phyloP scores from a whole-genome alignment of 2,797 vertebrate genomes.

The Perodicticus potto region DNA sequence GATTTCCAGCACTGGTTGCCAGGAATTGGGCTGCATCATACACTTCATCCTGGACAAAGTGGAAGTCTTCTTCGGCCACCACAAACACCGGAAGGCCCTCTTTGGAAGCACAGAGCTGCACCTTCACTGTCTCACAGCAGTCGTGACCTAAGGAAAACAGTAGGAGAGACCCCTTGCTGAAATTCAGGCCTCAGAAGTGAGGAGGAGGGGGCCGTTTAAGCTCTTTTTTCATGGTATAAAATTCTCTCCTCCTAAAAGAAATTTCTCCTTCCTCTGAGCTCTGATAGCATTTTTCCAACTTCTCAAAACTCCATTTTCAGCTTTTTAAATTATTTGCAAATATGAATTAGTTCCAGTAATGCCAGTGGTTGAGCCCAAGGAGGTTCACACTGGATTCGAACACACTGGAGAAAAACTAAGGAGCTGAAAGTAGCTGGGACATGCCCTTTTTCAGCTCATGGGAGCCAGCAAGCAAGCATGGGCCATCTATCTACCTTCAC shows the following conservation, averaged over 20 bases:
- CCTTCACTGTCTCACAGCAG: conserved; percentile 95
- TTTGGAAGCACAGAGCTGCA: conserved; percentile 92
- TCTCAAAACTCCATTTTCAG: not conserved
- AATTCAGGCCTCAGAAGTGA: rapidly evolving
- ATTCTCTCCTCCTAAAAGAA: not conserved
- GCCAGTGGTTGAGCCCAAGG: too few species aligned
- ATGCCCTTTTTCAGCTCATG: too few species aligned
- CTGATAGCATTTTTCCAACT: not conserved
- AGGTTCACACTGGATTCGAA: too few species aligned
- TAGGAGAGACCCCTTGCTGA: not conserved
- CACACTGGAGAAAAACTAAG: too few species aligned
- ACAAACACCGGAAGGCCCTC: conserved; percentile 87
- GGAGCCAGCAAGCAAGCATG: too few species aligned
- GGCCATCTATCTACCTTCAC: too few species aligned
- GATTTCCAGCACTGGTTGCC: conserved; percentile 93
- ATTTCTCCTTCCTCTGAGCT: not conserved
- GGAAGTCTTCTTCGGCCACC: conserved; percentile 92
- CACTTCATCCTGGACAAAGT: conserved; percentile 95
- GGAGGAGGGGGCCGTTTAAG: not conserved
- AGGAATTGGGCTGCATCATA: conserved; percentile 97
- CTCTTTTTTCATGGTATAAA: not conserved
- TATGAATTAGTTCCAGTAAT: not conserved
- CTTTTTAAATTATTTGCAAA: conserved; percentile 3
- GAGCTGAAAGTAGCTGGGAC: too few species aligned
- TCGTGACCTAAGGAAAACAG: conserved; percentile 91